Conservation (phyloP, 2,113 vertebrate species). For the Nannospalax galili region DNA sequence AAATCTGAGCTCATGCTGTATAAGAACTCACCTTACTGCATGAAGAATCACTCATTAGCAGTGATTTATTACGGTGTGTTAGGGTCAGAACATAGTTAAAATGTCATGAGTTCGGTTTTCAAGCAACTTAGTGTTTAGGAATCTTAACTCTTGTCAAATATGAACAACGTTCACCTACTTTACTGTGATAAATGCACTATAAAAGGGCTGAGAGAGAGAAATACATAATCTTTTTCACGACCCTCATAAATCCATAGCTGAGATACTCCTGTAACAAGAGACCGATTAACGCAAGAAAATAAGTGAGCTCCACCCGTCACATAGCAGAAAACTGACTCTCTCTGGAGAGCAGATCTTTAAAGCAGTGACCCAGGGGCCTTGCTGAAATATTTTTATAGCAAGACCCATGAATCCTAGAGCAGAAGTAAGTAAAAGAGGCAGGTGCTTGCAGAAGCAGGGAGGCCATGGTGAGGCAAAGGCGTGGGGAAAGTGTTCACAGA, state of each 20-base stretch:
- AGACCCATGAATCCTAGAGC: not conserved
- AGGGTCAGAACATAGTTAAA: not conserved
- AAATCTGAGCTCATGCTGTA: not conserved
- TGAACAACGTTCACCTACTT: not conserved
- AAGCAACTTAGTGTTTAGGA: not conserved
- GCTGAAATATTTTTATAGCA: not conserved
- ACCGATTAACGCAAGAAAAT: not conserved
- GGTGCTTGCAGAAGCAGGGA: not conserved
- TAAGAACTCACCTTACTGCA: not conserved
- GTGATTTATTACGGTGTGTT: not conserved
- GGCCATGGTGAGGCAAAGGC: not conserved
- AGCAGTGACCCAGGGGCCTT: not conserved
- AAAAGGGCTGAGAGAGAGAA: not conserved
- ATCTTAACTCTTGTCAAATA: not conserved
- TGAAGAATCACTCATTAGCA: conserved; percentile 17
- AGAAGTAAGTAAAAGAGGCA: not conserved
- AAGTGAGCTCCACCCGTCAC: not conserved
- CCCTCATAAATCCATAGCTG: not conserved
- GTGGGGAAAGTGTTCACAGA: not conserved
- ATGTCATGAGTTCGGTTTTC: not conserved
- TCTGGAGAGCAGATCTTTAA: not conserved
- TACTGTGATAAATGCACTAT: not conserved
- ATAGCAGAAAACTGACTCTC: not conserved
- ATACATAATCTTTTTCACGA: not conserved
- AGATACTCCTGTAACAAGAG: not conserved